A percentile compares a stretch with the other conserved stretches of the same genome.
These are phyloP conservation scores for Cecropterus lyciades DNA, from an alignment of 1,140 invertebrate species.

Conservation along the genomic window DNA sequence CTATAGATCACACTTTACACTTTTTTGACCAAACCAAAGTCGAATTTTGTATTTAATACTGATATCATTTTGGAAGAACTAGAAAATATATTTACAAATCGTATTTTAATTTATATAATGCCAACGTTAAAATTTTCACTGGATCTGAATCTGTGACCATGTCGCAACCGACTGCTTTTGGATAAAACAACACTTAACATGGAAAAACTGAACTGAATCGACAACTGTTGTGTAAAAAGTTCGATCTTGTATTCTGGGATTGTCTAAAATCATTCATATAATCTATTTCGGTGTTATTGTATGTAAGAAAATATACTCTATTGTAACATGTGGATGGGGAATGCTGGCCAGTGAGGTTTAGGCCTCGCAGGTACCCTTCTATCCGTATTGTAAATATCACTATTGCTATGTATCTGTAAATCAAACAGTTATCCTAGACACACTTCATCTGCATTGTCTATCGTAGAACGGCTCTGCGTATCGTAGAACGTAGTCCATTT, in stretches of 20 bases:
- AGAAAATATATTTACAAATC: constrained; percentile 82
- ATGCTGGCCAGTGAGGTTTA: constrained; percentile 43
- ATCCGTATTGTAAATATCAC: constrained; percentile 11
- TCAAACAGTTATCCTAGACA: constrained; percentile 8
- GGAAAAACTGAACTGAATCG: constrained; percentile 62
- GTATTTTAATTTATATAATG: constrained; percentile 62
- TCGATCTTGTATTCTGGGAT: constrained; percentile 84
- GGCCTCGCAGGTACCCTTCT: constrained; percentile 34
- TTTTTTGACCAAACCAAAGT: constrained; percentile 81
- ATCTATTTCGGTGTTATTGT: constrained; percentile 76
- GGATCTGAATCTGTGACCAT: constrained; percentile 81
- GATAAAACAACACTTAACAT: constrained; percentile 50
- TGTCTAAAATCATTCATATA: constrained; percentile 80
- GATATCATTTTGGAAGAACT: constrained; percentile 83
- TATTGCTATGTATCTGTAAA: constrained; percentile 31
- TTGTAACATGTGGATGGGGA: constrained; percentile 70
- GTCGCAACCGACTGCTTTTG: constrained; percentile 79
- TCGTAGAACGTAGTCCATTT: too few species aligned
- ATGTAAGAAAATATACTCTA: constrained; percentile 82
- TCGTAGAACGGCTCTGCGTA: too few species aligned
- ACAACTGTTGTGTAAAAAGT: constrained; percentile 81
- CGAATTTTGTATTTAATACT: constrained; percentile 84
- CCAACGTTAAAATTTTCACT: constrained; percentile 79
- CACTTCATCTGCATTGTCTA: constrained; percentile 6
- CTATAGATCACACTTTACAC: constrained; percentile 81